Evolutionary conservation across 2,888 invertebrate genomes (phyloP).

Genomic region (Acheta domesticus): DNA sequence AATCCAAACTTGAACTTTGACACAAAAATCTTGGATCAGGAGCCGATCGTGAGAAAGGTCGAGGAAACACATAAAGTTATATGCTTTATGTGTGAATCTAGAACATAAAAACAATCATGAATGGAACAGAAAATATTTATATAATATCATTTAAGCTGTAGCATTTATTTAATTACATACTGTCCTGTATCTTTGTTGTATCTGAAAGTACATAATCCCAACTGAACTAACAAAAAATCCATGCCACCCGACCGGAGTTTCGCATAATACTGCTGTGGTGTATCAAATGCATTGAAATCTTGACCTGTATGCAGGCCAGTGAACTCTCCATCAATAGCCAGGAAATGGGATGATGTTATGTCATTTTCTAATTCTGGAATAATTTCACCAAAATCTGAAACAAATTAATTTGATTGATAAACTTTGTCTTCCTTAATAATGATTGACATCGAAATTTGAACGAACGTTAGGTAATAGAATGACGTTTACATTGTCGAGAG

Average conservation of each 20-base stretch:
- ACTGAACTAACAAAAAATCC: constrained; percentile 67
- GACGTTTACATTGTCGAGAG: no score
- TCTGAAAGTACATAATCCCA: constrained; percentile 63
- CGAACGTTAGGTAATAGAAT: background rate
- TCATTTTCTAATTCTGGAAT: constrained; percentile 62
- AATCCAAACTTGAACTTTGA: constrained; percentile 75
- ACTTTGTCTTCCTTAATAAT: background rate
- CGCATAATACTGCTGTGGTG: constrained; percentile 63
- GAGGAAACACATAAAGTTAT: constrained; percentile 70
- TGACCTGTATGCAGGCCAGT: constrained; percentile 62
- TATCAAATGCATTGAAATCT: constrained; percentile 64
- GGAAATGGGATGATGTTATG: constrained; percentile 66
- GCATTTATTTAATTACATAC: constrained; percentile 39
- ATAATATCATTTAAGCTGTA: no score
- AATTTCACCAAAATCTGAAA: constrained; percentile 69
- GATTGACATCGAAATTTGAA: background rate
- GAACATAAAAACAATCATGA: constrained; percentile 37
- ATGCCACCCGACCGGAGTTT: constrained; percentile 58
- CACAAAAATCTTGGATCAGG: constrained; percentile 73
- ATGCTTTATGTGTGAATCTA: constrained; percentile 63
- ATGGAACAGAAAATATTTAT: background rate
- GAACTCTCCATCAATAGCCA: constrained; percentile 80
- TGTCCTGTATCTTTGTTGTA: constrained; percentile 41
- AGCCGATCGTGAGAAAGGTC: constrained; percentile 51
- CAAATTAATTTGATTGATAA: constrained; percentile 18